These are phyloP conservation scores for Avahi laniger DNA, from an alignment of 2,797 vertebrate species.

Conservation along the genomic window DNA sequence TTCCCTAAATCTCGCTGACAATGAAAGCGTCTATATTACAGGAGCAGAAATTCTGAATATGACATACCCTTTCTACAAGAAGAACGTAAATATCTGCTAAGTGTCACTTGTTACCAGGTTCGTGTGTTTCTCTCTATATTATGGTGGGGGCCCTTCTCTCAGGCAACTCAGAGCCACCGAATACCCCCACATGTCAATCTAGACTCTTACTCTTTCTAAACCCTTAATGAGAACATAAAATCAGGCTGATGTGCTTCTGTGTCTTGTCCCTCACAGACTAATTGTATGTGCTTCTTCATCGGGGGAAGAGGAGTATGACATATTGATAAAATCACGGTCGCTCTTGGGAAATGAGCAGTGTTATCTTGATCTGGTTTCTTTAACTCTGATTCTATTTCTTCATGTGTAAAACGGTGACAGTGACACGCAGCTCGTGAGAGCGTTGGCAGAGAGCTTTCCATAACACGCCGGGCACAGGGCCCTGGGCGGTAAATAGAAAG, in stretches of 20 bases:
- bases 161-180: neutral
- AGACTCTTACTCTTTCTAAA: neutral
- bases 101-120: constrained; percentile 9
- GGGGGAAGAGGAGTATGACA: neutral
- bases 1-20: constrained; percentile 20
- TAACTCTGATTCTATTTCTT: neutral
- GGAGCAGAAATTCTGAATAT: neutral
- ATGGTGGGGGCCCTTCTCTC: neutral
- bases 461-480: no score
- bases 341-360: neutral
- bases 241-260: neutral
- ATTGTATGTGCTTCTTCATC: neutral
- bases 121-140: neutral
- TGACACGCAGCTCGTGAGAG: neutral
- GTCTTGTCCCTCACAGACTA: neutral
- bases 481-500: fast-evolving
- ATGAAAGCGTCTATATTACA: neutral
- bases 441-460: neutral
- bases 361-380: neutral
- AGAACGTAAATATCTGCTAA: constrained; percentile 19
- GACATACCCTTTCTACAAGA: constrained; percentile 36
- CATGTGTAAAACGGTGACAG: neutral
- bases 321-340: neutral
- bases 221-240: neutral
- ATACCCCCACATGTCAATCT: neutral